Conservation (phyloP, 2,113 vertebrate species). For the Herpetotheres cachinnans region DNA sequence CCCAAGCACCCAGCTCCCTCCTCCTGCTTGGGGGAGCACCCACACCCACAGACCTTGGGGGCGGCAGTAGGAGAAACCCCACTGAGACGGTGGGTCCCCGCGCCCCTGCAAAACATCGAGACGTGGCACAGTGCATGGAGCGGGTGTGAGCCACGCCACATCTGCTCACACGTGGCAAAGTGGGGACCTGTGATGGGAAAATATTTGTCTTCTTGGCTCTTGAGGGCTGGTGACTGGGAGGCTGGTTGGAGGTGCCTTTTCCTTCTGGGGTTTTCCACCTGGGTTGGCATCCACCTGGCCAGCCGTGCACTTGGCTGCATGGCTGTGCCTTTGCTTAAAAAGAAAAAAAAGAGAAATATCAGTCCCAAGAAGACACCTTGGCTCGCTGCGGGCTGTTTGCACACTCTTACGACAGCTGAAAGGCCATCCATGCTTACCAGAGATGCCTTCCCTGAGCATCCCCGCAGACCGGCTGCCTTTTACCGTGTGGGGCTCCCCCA, state of each 20-base stretch:
- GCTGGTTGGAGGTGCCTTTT: not conserved
- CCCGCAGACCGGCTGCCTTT: not conserved
- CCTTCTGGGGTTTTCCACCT: not conserved
- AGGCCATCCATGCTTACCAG: not conserved
- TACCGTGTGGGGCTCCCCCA: not conserved
- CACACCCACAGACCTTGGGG: not conserved
- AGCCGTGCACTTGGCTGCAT: rapidly evolving
- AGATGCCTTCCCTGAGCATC: not conserved
- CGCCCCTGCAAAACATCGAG: rapidly evolving
- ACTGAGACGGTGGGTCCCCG: rapidly evolving
- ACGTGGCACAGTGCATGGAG: rapidly evolving
- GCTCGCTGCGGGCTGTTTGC: not conserved
- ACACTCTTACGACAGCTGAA: not conserved
- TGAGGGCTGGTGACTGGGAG: not conserved
- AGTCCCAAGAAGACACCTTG: not conserved
- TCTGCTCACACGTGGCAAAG: rapidly evolving
- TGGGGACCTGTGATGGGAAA: rapidly evolving
- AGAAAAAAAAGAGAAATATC: not conserved
- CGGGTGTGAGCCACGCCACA: not conserved
- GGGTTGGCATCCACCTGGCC: not conserved
- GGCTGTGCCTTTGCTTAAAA: not conserved
- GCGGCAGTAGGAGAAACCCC: not conserved
- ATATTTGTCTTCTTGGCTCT: not conserved
- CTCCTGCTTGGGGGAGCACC: not conserved
- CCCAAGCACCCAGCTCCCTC: not conserved